Percentiles rank a stretch among this genome's conserved stretches.
Evolutionary conservation across 2,797 vertebrate genomes (phyloP).

Genomic region (Mormyrus hasselquistii): DNA sequence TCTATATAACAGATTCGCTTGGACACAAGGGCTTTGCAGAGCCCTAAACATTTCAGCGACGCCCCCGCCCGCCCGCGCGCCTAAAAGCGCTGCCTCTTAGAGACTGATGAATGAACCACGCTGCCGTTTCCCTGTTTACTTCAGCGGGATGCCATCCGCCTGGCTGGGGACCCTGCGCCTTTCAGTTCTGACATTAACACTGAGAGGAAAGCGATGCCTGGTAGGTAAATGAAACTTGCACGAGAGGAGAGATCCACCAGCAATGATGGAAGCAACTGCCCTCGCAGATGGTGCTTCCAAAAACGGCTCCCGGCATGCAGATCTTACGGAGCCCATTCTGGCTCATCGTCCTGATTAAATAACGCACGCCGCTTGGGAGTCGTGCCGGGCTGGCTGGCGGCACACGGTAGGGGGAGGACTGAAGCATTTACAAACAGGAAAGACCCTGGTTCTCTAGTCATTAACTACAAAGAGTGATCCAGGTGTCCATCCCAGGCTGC

Average conservation of each 20-base stretch:
- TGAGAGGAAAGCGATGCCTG: neutral
- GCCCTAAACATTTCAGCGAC: neutral
- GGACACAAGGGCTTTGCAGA: neutral
- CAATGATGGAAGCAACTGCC: neutral
- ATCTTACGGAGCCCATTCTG: neutral
- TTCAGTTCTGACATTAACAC: slow-evolving; percentile 13
- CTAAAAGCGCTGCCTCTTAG: neutral
- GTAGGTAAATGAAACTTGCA: neutral
- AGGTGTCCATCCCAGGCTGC: slow-evolving; percentile 26
- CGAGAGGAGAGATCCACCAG: neutral
- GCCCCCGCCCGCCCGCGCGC: neutral
- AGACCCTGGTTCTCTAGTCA: slow-evolving; percentile 16
- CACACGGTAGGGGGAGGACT: slow-evolving; percentile 14
- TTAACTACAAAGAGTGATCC: slow-evolving; percentile 31
- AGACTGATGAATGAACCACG: slow-evolving; percentile 11
- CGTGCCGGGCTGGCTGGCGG: neutral
- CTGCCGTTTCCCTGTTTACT: slow-evolving; percentile 33
- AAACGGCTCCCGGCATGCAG: neutral
- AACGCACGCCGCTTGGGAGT: slow-evolving; percentile 27
- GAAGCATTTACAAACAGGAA: slow-evolving; percentile 25
- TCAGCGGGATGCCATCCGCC: neutral
- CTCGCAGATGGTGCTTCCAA: neutral
- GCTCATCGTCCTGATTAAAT: neutral
- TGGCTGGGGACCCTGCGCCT: slow-evolving; percentile 18
- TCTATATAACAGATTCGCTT: slow-evolving; percentile 63